Conservation (phyloP, 2,113 vertebrate genomes). For the Columbina picui region DNA sequence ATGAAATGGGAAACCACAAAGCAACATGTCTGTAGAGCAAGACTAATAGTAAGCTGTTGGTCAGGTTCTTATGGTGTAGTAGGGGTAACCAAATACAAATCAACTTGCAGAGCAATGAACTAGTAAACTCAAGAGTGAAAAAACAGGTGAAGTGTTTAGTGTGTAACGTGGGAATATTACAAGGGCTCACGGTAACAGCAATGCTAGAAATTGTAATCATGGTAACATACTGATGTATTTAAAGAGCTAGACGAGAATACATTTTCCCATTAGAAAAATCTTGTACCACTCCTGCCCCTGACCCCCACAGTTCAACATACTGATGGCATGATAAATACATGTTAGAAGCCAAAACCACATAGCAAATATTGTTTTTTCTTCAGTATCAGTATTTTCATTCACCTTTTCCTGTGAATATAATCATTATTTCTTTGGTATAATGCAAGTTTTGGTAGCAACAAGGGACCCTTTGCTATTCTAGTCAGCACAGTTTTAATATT, state of each 20-base stretch:
- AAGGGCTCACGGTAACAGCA: background rate
- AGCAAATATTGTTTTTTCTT: background rate
- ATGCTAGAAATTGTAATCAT: background rate
- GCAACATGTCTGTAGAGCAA: background rate
- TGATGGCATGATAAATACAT: background rate
- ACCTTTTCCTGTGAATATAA: background rate
- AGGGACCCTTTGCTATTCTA: background rate
- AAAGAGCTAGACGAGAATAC: background rate
- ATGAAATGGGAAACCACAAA: background rate
- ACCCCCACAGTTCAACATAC: background rate
- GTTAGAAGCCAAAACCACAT: background rate
- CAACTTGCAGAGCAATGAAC: background rate
- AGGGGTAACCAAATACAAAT: background rate
- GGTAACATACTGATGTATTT: background rate
- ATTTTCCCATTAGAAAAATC: background rate
- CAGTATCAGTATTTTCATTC: background rate
- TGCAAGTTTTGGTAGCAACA: background rate
- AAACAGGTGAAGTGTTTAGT: background rate
- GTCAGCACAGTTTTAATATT: background rate
- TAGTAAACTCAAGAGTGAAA: background rate
- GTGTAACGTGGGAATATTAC: background rate
- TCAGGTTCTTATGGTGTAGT: background rate
- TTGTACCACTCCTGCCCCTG: background rate
- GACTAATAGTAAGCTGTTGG: background rate
- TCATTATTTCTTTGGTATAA: background rate